Evolutionary conservation across 2,888 invertebrate species (phyloP), one percentile per base, ranked within the genome.

Genomic region (Galerucella calmariensis): DNA sequence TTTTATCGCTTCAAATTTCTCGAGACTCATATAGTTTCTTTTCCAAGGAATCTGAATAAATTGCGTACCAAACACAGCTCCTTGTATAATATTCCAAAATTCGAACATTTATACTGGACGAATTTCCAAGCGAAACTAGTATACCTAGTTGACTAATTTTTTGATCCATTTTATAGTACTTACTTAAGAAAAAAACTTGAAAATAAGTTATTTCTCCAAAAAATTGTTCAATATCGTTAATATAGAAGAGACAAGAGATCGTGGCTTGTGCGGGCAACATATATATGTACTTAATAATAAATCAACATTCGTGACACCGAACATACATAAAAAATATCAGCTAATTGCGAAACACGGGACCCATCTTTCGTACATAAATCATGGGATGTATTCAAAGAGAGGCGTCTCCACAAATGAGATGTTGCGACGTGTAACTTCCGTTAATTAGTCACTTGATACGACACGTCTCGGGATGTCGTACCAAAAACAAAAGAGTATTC

Each of bases 391-490:
- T 59, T 67, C 72, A 66, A 72, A 72, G 72, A 65, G 66, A 66
- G 46, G 72, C 72, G 66, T 72, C 72, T 51, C 44, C 58, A 59
- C 72, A 72, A 72, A 72, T 72, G 72, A 66, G 72, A 72, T 72
- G 72, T 72, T 72, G 72, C 72, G 72, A 72, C 72, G 72, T 72
- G 66, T 66, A 59, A 67, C 72, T 72, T 72, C 72, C 72, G 66
- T 72, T 72, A 72, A 72, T 72, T 72, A 72, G 66, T 72, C 46
- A 72, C 72, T 66, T 53, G 72, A 72, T 72, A 66, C 59, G 72
- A 27, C 66, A 72, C 66, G 72, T 72, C 67, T 72, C 66, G 41
- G 59, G 59, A 66, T 63, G 51, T 62, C 44, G 41, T 53, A 16
- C 59, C n/a, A 66, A 66, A 72, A 72, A 72, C 72, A 65, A 67